Evolutionary conservation across 2,113 vertebrate species (phyloP), one percentile per base, ranked within the genome.

Genomic region (Crocuta crocuta): DNA sequence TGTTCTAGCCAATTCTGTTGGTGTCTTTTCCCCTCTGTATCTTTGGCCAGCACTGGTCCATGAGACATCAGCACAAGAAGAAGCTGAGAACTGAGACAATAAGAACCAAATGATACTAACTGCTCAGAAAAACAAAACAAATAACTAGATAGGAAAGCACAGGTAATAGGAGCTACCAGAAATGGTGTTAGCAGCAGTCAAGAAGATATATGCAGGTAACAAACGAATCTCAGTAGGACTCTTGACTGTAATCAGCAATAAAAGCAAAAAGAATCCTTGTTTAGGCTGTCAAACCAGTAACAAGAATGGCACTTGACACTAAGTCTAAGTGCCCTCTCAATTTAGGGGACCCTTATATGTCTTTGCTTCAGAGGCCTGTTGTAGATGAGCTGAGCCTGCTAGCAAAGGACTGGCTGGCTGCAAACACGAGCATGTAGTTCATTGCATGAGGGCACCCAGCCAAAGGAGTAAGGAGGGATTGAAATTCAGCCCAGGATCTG

Each of bases 401-500:
- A 35, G 28, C 74, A 26, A 89, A 95, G 50, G 58, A 53, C 74
- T 28, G n/a, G 5, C 5, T 6, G 3, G 10, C n/a, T 79, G n/a
- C 50, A 86, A 91, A 39, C 11, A 28, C 61, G 45, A 39, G 4
- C 86, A 79, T 19, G 68, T 0, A 76, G 45, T 88, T 78, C 50
- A 81, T 26, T 92, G 81, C 23, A 15, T 2, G 58, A 61, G 58
- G 88, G 43, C 74, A 48, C 11, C 21, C 7, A 2, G 31, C 66
- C 78, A 93, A 89, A 1, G 1, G 2, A 92, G 53, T 63, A 35
- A 74, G 33, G 28, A 43, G 45, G 50, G 50, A 26, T 39, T 73
- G 73, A 93, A 97, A 88, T 45, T 53, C 43, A 39, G 74, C 80
- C 74, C 83, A 84, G 31, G 31, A 35, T 74, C 73, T 90, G 61